Percentiles rank a stretch among this genome's conserved stretches.
These are phyloP conservation scores for Napeogenes sylphis DNA, from an alignment of 2,888 invertebrate species.

Conservation along the genomic window DNA sequence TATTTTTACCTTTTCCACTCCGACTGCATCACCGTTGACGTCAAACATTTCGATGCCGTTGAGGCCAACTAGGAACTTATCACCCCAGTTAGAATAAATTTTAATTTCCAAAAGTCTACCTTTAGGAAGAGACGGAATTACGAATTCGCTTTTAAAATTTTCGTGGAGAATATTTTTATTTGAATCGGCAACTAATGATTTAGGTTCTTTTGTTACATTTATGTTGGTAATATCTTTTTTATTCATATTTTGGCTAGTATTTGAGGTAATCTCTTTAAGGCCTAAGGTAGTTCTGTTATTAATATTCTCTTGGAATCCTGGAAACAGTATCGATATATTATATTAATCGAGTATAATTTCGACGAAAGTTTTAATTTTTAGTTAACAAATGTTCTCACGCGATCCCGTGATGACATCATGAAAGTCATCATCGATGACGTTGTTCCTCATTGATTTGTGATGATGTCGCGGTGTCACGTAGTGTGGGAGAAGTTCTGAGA, in stretches of 20 bases:
- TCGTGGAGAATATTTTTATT: constrained; percentile 40
- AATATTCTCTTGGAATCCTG: constrained; percentile 19
- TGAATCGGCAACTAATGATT: constrained; percentile 46
- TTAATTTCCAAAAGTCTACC: constrained; percentile 82
- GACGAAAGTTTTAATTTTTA: not conserved
- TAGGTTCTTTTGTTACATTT: constrained; percentile 44
- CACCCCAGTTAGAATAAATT: constrained; percentile 88
- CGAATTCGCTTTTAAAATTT: constrained; percentile 72
- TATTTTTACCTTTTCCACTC: constrained; percentile 77
- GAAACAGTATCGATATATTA: not conserved
- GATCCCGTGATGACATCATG: constrained; percentile 62
- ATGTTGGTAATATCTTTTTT: constrained; percentile 32
- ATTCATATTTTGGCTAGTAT: constrained; percentile 8
- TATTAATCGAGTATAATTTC: not conserved
- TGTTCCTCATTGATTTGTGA: constrained; percentile 35
- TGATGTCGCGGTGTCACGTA: constrained; percentile 68
- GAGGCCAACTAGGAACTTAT: constrained; percentile 85
- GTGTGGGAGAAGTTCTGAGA: constrained; percentile 66
- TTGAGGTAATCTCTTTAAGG: constrained; percentile 12
- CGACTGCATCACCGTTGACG: constrained; percentile 76
- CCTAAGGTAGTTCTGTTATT: not conserved
- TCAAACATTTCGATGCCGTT: constrained; percentile 88
- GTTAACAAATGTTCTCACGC: constrained; percentile 23
- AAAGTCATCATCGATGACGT: constrained; percentile 58
- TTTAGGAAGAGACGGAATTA: constrained; percentile 86